phyloP scores from a whole-genome alignment of 2,797 vertebrate species.

The Spinus pinus region DNA sequence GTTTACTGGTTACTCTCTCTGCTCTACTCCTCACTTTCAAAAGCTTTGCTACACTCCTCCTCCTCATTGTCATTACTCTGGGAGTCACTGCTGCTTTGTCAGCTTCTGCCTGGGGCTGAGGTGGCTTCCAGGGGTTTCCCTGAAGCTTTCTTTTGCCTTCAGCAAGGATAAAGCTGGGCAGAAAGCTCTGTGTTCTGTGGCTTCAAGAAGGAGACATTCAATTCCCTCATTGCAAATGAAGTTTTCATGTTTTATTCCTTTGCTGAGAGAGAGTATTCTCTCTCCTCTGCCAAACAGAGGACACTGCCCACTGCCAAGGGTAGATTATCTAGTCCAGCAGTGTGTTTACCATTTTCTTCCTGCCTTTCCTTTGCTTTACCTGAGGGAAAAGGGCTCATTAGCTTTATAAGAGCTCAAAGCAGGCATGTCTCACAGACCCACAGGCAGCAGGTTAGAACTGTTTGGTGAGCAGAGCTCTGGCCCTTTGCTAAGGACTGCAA shows the following conservation, averaged over 20 bases:
- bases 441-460: background rate
- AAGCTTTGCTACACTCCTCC: background rate
- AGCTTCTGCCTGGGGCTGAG: background rate
- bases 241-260: background rate
- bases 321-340: background rate
- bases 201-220: background rate
- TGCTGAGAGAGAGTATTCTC: background rate
- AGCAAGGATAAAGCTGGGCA: background rate
- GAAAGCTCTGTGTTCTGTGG: background rate
- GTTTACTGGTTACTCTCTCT: background rate
- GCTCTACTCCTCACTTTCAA: background rate
- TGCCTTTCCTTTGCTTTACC: background rate
- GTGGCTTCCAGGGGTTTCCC: background rate
- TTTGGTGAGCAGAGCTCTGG: background rate
- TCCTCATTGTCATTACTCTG: rapidly evolving
- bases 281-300: background rate
- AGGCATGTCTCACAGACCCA: background rate
- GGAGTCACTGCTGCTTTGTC: background rate
- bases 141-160: background rate
- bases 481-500: background rate
- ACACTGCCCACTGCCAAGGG: background rate
- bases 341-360: background rate
- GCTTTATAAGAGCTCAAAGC: background rate
- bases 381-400: background rate
- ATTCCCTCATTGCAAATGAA: background rate